A percentile compares a stretch with the other conserved stretches of the same genome.
Evolutionary conservation across 2,113 vertebrate species (phyloP).

Genomic region (Rhea pennata): DNA sequence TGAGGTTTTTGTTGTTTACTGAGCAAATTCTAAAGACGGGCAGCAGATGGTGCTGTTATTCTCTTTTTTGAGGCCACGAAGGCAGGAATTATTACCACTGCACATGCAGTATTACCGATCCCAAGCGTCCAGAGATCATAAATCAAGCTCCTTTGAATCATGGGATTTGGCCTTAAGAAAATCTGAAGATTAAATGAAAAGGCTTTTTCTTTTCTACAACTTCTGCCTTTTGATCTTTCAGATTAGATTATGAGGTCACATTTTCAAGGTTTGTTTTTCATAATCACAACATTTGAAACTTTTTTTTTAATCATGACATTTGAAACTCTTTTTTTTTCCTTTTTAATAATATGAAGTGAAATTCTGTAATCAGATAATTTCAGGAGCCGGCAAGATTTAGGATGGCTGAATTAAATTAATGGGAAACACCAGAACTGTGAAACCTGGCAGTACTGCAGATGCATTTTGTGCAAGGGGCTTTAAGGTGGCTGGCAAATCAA

Average conservation of each 20-base stretch:
- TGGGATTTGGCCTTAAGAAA: not conserved
- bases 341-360: not conserved
- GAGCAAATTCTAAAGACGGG: not conserved
- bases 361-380: not conserved
- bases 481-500: not conserved
- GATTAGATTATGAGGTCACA: not conserved
- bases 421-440: constrained; percentile 15
- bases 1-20: not conserved
- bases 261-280: not conserved
- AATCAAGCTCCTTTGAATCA: not conserved
- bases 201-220: rapidly evolving
- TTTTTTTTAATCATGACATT: not conserved
- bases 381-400: constrained; percentile 5
- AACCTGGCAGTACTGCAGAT: not conserved
- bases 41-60: constrained; percentile 73
- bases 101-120: not conserved
- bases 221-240: not conserved
- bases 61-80: constrained; percentile 35
- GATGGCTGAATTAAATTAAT: constrained; percentile 16
- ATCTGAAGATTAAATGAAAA: not conserved
- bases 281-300: not conserved
- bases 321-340: not conserved
- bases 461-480: not conserved
- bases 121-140: not conserved
- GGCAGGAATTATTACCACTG: not conserved